Base-by-base conservation (phyloP, 1,140 invertebrate species). In the Eciton burchellii region DNA sequence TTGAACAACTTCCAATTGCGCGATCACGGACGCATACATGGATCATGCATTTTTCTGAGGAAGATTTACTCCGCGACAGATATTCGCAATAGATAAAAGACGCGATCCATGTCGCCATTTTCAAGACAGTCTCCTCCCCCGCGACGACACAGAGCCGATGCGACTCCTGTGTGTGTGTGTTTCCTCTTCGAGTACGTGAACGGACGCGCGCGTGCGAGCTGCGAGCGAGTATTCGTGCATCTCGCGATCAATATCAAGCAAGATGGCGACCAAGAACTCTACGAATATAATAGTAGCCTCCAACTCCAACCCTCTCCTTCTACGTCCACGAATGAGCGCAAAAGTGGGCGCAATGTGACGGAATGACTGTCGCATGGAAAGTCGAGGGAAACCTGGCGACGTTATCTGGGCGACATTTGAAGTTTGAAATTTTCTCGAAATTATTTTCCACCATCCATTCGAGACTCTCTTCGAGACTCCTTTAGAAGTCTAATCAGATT, bases 171-270 rank as follows among this genome's bases (percentile, higher is more conserved):
- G 84, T 74, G 60, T 86, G 65, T 43, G 57, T 45, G 84, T 74
- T 68, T 86, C 85, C 72, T 73, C 73, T 74, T 84, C 68, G 54
- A 52, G 49, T 26, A 43, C 54, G 26, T 84, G 41, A 63, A 41
- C 24, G 60, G 14, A 41, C 49, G 72, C 63, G 60, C 21, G 43
- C 41, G 16, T n/a, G 47, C 19, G 52, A 68, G 74, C 84, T 70
- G 60, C 57, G 65, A 59, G 47, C 85, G 77, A 92, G 91, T 93
- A 92, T 94, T 92, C 91, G 90, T 90, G 92, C 90, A 90, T 91
- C 89, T 91, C 90, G 92, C 93, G 93, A 94, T 94, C 93, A 94
- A 94, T 94, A 94, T 93, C 93, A 92, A 91, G 81, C 93, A 94
- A 94, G 92, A 94, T 94, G 93, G 93, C 93, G 92, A 89, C 87